Conservation (phyloP, 2,113 vertebrate genomes). For the Menidia beryllina region DNA sequence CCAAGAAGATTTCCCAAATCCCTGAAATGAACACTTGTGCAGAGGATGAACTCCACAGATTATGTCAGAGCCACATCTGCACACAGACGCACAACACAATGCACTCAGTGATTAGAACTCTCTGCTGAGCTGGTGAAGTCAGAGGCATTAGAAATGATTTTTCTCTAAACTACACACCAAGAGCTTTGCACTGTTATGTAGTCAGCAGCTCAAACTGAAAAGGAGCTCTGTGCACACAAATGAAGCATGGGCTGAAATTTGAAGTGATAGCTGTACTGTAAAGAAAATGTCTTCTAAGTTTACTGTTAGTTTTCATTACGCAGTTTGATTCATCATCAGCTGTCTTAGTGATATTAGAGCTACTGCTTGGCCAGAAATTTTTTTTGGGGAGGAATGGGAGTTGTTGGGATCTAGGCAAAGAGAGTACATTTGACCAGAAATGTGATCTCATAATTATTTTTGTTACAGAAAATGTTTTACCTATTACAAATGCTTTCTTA, state of each 20-base stretch:
- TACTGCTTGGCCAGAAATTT: slow-evolving; percentile 36
- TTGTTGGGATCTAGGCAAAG: slow-evolving; percentile 6
- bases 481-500: background rate
- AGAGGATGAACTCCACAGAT: slow-evolving; percentile 33
- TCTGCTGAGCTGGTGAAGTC: slow-evolving; percentile 31
- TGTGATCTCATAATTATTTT: slow-evolving; percentile 12
- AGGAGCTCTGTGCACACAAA: slow-evolving; percentile 42
- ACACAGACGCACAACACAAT: slow-evolving; percentile 21
- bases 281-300: slow-evolving; percentile 39
- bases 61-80: slow-evolving; percentile 35
- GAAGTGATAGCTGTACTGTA: slow-evolving; percentile 30
- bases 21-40: slow-evolving; percentile 62
- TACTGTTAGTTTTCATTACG: slow-evolving; percentile 49
- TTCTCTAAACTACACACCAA: slow-evolving; percentile 34
- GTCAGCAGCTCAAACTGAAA: slow-evolving; percentile 27
- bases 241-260: slow-evolving; percentile 18
- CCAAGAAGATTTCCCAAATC: slow-evolving; percentile 68
- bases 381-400: background rate
- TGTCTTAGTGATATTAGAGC: slow-evolving; percentile 29
- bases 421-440: slow-evolving; percentile 11
- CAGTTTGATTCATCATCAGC: slow-evolving; percentile 32
- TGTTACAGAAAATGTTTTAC: background rate
- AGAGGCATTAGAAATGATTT: slow-evolving; percentile 46
- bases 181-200: slow-evolving; percentile 26
- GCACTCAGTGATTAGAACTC: background rate